These are phyloP conservation scores for Zelleria hepariella DNA, from an alignment of 2,888 invertebrate species.

Conservation along the genomic window DNA sequence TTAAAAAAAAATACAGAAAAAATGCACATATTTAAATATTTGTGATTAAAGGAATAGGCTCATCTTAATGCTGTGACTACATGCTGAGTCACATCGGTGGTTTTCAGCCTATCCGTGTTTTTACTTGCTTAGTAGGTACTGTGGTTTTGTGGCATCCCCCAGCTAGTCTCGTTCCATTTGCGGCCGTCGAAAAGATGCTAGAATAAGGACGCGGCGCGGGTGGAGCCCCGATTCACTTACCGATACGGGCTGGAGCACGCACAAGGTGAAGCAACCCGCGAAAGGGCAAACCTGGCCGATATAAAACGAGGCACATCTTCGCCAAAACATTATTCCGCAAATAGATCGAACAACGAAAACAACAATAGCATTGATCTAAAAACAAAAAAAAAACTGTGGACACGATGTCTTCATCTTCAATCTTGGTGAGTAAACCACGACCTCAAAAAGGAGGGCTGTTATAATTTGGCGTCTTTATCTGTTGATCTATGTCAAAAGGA, in stretches of 20 bases:
- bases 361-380: slow-evolving; percentile 31
- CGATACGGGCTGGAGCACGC: slow-evolving; percentile 45
- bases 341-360: slow-evolving; percentile 35
- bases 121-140: no score
- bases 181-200: neutral
- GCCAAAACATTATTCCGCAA: slow-evolving; percentile 50
- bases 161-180: neutral
- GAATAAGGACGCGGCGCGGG: neutral
- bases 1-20: no score
- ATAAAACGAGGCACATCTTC: slow-evolving; percentile 67
- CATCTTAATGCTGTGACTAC: no score
- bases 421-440: neutral
- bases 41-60: no score
- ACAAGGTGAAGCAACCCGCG: slow-evolving; percentile 67
- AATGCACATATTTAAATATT: no score
- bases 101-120: no score
- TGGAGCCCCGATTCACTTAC: slow-evolving; percentile 32
- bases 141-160: no score
- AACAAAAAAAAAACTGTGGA: slow-evolving; percentile 12
- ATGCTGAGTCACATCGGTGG: no score
- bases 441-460: no score
- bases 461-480: no score
- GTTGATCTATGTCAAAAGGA: no score
- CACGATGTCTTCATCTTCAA: neutral
- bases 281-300: slow-evolving; percentile 67